Percentiles rank a stretch among this genome's conserved stretches.
phyloP scores from a whole-genome alignment of 2,888 invertebrate species.

The Gymnoscelis rufifasciata region DNA sequence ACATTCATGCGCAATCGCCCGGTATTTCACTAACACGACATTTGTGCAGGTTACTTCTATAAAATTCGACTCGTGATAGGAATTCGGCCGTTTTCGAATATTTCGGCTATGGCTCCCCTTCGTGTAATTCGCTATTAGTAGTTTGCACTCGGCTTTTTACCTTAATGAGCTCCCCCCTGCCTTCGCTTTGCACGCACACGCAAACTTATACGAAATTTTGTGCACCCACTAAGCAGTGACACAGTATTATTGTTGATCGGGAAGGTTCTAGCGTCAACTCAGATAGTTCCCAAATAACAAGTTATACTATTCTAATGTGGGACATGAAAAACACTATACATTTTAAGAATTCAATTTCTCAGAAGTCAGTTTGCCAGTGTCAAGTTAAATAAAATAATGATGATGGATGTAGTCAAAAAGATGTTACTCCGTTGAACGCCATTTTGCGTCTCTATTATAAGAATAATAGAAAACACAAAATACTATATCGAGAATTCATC shows the following conservation, averaged over 20 bases:
- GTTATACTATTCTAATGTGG: too few species aligned
- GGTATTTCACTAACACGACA: neutral
- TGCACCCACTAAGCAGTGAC: conserved; percentile 51
- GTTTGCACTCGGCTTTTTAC: conserved; percentile 79
- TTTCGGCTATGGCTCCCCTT: conserved; percentile 64
- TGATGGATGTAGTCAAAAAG: too few species aligned
- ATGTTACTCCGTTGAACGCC: too few species aligned
- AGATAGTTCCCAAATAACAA: too few species aligned
- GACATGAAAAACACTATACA: too few species aligned
- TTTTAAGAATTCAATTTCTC: too few species aligned
- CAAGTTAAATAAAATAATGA: too few species aligned
- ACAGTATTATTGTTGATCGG: conserved; percentile 18
- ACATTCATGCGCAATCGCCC: conserved; percentile 6
- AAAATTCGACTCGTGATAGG: conserved; percentile 29
- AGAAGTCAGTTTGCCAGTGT: too few species aligned
- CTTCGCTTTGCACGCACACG: conserved; percentile 57
- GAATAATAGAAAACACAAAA: too few species aligned
- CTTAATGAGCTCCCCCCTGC: conserved; percentile 75
- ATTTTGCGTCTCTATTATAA: too few species aligned
- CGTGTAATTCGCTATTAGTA: conserved; percentile 78
- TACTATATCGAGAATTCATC: too few species aligned
- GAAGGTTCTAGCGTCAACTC: too few species aligned
- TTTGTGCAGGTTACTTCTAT: conserved; percentile 17
- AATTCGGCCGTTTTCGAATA: conserved; percentile 37
- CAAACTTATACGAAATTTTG: conserved; percentile 68